phyloP scores from a whole-genome alignment of 2,113 vertebrate genomes.

The Bettongia penicillata region DNA sequence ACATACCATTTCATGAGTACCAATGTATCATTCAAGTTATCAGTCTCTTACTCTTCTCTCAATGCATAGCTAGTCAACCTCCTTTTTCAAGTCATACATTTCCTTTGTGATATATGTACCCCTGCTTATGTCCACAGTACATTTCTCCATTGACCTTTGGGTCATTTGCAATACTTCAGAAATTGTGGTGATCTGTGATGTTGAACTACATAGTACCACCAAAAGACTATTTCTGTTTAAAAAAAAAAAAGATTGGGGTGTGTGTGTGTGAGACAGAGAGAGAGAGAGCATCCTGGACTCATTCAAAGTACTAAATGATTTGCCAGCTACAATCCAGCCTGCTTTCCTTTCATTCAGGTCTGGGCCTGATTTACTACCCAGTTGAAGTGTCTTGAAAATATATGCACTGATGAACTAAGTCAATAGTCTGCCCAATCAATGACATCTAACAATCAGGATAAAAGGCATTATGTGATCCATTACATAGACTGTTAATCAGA shows the following conservation, averaged over 20 bases:
- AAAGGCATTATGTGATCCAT: not conserved
- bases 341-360: not conserved
- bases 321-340: not conserved
- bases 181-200: not conserved
- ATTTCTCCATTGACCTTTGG: not conserved
- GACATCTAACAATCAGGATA: not conserved
- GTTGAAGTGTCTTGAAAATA: not conserved
- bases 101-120: not conserved
- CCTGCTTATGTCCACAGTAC: not conserved
- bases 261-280: no score
- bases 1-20: not conserved
- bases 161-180: not conserved
- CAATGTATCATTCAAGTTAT: not conserved
- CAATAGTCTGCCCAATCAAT: not conserved
- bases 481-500: not conserved
- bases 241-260: not conserved
- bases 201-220: not conserved
- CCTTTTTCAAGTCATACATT: not conserved
- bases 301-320: not conserved
- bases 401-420: not conserved
- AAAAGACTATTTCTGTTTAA: not conserved
- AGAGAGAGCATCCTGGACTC: not conserved
- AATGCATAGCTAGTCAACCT: not conserved
- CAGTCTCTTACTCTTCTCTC: not conserved
- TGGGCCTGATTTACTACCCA: not conserved